Percentiles rank a stretch among this genome's conserved stretches.
phyloP scores from a whole-genome alignment of 2,888 invertebrate genomes.

The Drosophila nr. perissopoda region DNA sequence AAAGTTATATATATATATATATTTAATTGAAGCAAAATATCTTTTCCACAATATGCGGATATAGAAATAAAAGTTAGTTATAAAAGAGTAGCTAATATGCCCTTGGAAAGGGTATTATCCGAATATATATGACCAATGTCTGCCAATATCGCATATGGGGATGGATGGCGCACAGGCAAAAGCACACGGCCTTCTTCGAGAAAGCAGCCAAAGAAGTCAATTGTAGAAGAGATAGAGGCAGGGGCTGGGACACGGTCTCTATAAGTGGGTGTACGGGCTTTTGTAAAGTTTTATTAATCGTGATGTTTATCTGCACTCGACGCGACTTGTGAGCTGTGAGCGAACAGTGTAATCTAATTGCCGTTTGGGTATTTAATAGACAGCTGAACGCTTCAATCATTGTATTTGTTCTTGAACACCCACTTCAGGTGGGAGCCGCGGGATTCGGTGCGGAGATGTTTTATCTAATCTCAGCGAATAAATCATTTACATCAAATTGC shows the following conservation, averaged over 20 bases:
- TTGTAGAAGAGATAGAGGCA: neutral
- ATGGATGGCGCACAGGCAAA: neutral
- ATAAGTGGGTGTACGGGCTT: neutral
- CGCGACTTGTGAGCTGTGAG: neutral
- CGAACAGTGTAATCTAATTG: slow-evolving; percentile 17
- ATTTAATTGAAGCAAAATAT: neutral
- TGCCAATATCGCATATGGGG: slow-evolving; percentile 37
- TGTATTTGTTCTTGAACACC: slow-evolving; percentile 9
- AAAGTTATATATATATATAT: neutral
- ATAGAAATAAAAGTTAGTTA: neutral
- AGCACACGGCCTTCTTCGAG: slow-evolving; percentile 41
- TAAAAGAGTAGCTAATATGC: neutral
- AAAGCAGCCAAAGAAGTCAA: neutral
- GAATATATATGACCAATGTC: slow-evolving; percentile 21
- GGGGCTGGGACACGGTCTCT: too few relatives aligned
- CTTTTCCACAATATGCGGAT: neutral
- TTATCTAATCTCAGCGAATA: slow-evolving; percentile 22
- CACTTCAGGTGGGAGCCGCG: neutral
- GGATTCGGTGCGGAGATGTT: neutral
- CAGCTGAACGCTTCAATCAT: neutral
- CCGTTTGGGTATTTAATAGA: slow-evolving; percentile 31
- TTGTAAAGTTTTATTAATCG: slow-evolving; percentile 15
- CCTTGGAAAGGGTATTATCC: slow-evolving; percentile 10
- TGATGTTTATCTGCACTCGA: slow-evolving; percentile 22
- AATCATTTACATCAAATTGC: slow-evolving; percentile 27